These are phyloP conservation scores for Meriones unguiculatus DNA, from an alignment of 2,113 vertebrate species.

Conservation along the genomic window DNA sequence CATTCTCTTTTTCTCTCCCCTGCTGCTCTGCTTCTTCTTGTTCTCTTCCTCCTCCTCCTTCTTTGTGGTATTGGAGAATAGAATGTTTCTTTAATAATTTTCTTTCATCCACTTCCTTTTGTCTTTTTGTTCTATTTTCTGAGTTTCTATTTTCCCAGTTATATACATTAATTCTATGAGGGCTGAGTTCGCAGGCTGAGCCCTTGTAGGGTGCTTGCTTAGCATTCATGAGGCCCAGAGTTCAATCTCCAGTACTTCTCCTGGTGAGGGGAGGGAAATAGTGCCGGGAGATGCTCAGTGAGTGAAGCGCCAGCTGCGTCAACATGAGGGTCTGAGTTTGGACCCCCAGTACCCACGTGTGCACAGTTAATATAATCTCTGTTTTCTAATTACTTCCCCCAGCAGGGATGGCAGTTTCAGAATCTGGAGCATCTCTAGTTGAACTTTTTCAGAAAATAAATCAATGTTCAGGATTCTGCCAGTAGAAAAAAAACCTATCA, in stretches of 20 bases:
- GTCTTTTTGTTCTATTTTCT: constrained; percentile 29
- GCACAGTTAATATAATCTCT: neutral
- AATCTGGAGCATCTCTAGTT: neutral
- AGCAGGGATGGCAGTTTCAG: neutral
- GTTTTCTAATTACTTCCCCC: neutral
- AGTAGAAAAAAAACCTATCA: neutral
- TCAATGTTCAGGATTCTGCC: neutral
- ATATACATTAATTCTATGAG: neutral
- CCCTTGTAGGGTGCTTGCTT: neutral
- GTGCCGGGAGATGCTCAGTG: neutral
- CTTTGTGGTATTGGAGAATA: neutral
- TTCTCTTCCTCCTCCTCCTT: too few relatives aligned
- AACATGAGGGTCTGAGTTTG: neutral
- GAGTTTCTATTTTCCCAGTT: neutral
- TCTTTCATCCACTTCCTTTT: neutral
- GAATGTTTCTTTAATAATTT: constrained; percentile 4
- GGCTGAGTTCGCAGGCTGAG: neutral
- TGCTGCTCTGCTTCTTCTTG: too few relatives aligned
- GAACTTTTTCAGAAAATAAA: neutral
- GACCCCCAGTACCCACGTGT: neutral
- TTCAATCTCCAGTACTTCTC: neutral
- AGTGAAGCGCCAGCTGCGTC: neutral
- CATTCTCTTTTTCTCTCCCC: neutral
- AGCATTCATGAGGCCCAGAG: neutral
- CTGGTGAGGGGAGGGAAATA: neutral